A percentile compares a stretch with the other conserved stretches of the same genome.
Conservation (phyloP, 2,888 invertebrate species). For the Ptychoptera albimana region DNA sequence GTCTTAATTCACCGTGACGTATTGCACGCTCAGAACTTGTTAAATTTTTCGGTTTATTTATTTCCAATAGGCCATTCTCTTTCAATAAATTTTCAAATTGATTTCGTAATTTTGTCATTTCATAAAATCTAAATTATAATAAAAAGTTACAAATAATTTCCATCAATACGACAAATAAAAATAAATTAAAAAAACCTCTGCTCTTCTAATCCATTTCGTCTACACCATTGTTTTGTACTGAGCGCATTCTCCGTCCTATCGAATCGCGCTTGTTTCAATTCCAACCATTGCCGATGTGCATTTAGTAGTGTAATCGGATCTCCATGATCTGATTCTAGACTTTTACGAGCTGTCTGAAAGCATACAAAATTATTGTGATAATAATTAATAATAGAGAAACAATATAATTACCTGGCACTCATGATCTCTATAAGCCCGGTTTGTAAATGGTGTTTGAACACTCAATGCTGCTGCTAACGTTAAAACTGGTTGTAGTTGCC, state of each 20-base stretch:
- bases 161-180: no score
- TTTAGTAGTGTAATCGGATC: constrained; percentile 85
- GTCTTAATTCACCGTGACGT: constrained; percentile 77
- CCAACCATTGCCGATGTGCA: constrained; percentile 77
- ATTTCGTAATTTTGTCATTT: constrained; percentile 79
- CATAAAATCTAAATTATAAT: constrained; percentile 48
- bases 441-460: constrained; percentile 85
- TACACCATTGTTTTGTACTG: constrained; percentile 66
- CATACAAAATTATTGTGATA: not conserved
- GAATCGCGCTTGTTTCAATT: constrained; percentile 45
- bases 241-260: constrained; percentile 14
- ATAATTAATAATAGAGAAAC: not conserved
- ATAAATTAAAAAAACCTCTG: constrained; percentile 40
- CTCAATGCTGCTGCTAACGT: constrained; percentile 84
- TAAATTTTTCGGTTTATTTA: constrained; percentile 34
- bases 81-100: constrained; percentile 76
- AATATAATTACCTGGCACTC: constrained; percentile 53
- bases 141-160: not conserved
- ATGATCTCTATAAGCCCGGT: constrained; percentile 68
- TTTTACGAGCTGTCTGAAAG: constrained; percentile 52
- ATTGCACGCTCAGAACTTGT: constrained; percentile 62
- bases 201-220: constrained; percentile 81
- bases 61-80: constrained; percentile 45
- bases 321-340: constrained; percentile 85
- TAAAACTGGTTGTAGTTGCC: constrained; percentile 75